Conservation (phyloP, 2,113 vertebrate species). For the Vulpes lagopus region DNA sequence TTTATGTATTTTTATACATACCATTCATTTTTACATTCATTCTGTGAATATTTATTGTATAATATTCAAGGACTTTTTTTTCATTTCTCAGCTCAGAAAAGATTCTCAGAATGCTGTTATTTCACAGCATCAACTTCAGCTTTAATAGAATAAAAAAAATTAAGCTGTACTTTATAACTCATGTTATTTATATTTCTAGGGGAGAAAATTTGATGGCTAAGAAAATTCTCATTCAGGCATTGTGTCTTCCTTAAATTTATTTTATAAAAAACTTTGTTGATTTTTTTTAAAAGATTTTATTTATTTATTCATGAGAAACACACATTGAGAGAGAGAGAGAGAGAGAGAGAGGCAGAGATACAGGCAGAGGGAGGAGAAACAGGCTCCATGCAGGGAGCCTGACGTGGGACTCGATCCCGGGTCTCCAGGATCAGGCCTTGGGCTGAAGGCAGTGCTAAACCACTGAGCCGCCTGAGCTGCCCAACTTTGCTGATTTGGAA, state of each 20-base stretch:
- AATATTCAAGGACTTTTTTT: neutral
- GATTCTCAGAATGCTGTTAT: neutral
- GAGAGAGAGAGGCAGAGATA: no score
- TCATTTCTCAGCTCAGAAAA: constrained; percentile 5
- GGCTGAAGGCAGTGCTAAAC: no score
- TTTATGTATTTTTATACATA: neutral
- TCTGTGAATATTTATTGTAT: constrained; percentile 17
- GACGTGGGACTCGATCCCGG: no score
- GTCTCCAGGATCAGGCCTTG: no score
- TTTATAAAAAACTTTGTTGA: constrained; percentile 9
- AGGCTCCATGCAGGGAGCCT: no score
- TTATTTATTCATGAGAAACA: no score
- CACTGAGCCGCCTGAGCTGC: no score
- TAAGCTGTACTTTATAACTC: constrained; percentile 3
- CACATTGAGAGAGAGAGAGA: no score
- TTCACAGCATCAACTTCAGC: constrained; percentile 34
- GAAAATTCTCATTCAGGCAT: neutral
- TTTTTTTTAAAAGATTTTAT: neutral
- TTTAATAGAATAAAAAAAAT: constrained; percentile 15
- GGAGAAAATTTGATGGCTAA: neutral
- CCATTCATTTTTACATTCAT: constrained; percentile 49
- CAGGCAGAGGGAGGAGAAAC: no score
- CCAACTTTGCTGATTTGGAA: neutral
- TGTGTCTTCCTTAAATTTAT: constrained; percentile 15
- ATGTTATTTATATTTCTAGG: constrained; percentile 36